These are phyloP conservation scores for Myrmophylax atrothorax DNA, from an alignment of 2,113 vertebrate genomes.

Conservation along the genomic window DNA sequence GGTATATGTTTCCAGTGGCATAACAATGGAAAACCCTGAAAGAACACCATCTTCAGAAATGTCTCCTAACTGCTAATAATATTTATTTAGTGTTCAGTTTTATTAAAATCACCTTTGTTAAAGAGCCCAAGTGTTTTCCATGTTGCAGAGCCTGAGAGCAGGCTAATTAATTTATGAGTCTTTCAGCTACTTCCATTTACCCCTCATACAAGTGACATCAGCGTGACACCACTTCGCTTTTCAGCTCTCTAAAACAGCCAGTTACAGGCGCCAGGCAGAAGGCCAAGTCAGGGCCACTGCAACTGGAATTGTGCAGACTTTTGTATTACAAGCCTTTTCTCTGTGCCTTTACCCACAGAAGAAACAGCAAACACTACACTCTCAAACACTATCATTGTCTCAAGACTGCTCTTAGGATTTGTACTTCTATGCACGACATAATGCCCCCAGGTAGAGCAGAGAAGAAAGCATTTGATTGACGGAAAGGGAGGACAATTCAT, in stretches of 20 bases:
- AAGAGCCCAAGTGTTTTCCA: background rate
- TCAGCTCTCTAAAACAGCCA: background rate
- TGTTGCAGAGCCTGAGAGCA: background rate
- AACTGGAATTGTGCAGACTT: background rate
- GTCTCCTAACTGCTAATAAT: background rate
- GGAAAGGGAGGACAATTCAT: background rate
- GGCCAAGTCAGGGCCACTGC: background rate
- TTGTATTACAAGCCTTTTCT: background rate
- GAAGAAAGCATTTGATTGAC: background rate
- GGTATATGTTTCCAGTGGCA: background rate
- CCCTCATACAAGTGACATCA: background rate
- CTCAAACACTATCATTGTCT: background rate
- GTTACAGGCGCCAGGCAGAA: background rate
- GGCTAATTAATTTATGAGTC: background rate
- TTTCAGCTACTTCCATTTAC: background rate
- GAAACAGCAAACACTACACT: background rate
- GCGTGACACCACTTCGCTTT: background rate
- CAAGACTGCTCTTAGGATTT: background rate
- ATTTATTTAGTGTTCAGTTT: background rate
- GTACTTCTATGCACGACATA: background rate
- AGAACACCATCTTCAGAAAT: background rate
- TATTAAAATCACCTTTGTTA: background rate
- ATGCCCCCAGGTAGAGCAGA: background rate
- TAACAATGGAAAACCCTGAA: background rate
- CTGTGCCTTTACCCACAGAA: background rate